Conservation (phyloP, 2,113 vertebrate species). For the Sebastes schlegelii region DNA sequence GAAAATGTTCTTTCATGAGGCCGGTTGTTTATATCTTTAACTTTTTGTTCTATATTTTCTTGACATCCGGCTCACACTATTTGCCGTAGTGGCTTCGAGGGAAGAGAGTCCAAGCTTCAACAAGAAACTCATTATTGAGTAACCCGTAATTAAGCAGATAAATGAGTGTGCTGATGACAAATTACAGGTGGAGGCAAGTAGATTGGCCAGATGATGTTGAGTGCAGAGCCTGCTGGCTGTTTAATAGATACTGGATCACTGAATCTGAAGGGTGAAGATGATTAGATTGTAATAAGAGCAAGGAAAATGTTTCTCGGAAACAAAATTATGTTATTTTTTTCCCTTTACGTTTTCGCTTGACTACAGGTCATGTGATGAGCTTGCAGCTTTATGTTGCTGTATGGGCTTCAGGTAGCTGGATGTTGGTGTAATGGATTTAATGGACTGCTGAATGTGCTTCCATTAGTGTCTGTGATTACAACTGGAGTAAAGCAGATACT, state of each 20-base stretch:
- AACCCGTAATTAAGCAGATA: constrained; percentile 54
- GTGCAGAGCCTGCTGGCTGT: not conserved
- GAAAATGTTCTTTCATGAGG: no score
- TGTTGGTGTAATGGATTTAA: not conserved
- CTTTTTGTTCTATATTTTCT: not conserved
- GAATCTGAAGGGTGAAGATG: not conserved
- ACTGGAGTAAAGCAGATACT: not conserved
- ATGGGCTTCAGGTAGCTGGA: not conserved
- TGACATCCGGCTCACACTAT: not conserved
- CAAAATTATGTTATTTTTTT: not conserved
- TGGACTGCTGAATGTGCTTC: not conserved
- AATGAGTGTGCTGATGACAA: constrained; percentile 33
- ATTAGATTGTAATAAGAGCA: not conserved
- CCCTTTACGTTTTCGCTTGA: not conserved
- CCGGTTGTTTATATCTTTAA: not conserved
- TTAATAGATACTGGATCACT: not conserved
- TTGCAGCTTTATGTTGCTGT: not conserved
- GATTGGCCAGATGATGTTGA: constrained; percentile 44
- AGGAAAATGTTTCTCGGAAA: not conserved
- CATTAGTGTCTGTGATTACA: no score
- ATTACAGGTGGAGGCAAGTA: constrained; percentile 33
- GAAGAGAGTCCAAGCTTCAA: constrained; percentile 12
- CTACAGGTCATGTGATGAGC: not conserved
- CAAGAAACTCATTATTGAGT: constrained; percentile 33
- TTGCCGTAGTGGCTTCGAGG: not conserved